Evolutionary conservation across 1,140 invertebrate species (phyloP).

Genomic region (Octopus bimaculoides): DNA sequence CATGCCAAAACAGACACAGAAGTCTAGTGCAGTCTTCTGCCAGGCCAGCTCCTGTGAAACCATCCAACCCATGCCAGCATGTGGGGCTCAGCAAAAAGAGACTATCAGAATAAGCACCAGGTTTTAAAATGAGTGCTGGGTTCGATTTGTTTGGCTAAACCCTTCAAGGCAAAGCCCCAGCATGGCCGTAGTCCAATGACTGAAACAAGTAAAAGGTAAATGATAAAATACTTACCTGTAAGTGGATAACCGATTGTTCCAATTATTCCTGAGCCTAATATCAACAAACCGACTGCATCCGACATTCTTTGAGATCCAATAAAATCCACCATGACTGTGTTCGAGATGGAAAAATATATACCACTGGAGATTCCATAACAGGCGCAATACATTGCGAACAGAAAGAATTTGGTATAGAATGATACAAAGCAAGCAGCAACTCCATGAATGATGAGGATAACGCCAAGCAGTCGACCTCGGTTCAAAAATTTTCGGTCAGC

Average conservation of each 20-base stretch:
- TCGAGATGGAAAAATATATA: neutral
- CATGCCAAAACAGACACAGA: too few species aligned
- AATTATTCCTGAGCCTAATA: neutral
- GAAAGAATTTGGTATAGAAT: neutral
- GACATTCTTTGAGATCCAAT: neutral
- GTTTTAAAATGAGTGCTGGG: too few species aligned
- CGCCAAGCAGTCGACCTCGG: neutral
- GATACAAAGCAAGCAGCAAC: neutral
- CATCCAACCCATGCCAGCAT: too few species aligned
- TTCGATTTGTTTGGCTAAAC: too few species aligned
- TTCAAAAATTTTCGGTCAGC: neutral
- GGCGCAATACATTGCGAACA: neutral
- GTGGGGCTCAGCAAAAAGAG: too few species aligned
- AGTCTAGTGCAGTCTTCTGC: too few species aligned
- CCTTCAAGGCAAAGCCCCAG: too few species aligned
- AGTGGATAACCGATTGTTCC: neutral
- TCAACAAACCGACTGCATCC: neutral
- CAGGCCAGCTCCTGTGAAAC: too few species aligned
- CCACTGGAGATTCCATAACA: neutral
- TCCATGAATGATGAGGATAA: neutral
- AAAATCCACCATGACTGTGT: neutral
- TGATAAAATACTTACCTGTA: neutral
- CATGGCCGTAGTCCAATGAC: too few species aligned
- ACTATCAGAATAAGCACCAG: too few species aligned
- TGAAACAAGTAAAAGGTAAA: too few species aligned